Base-by-base conservation (phyloP, 2,888 invertebrate species). In the Coelopa pilipes region DNA sequence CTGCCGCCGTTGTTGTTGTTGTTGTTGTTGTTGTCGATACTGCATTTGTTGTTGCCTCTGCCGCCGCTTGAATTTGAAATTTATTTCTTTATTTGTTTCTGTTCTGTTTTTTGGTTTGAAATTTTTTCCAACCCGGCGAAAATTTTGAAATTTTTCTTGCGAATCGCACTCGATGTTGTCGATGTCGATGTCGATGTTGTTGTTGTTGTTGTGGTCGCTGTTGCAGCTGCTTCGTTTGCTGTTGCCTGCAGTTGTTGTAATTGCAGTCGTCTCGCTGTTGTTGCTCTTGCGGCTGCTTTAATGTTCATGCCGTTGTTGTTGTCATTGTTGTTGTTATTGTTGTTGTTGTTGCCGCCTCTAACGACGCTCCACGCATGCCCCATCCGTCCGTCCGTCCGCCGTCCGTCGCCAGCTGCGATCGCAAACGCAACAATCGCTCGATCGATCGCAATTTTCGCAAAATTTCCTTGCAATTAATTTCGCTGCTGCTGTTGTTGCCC, bases 371-470 rank as follows among this genome's bases (percentile, higher is more conserved):
- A 34, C 34, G 34, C 34, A 34, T 34, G 34, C 34, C 53, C 24
- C 63, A 34, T 34, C 34, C 34, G 34, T 34, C 34, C 7, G 34
- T 34, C 34, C 34, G 34, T 11, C 34, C 19, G 15, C 17, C 65
- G 47, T 13, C 17, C 49, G 65, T 4, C 45, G 34, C 11, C 63
- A 65, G 47, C 49, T 65, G n/a, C 57, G 49, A 19, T 19, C 49
- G 49, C 65, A 65, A 65, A 65, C 65, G 47, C 17, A 65, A 65
- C 65, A 49, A 65, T 47, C 65, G n/a, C 47, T 65, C 21, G 11
- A n/a, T 65, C 12, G 65, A 12, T 57, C 11, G 1, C 57, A 53
- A 53, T 57, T 57, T 57, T 57, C 12, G 1, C 10, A n/a, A 11
- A 57, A 11, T 11, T 57, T 57, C 3, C 15, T 57, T 57, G 11